phyloP scores from a whole-genome alignment of 2,113 vertebrate species.

The Brevimyrus niger region DNA sequence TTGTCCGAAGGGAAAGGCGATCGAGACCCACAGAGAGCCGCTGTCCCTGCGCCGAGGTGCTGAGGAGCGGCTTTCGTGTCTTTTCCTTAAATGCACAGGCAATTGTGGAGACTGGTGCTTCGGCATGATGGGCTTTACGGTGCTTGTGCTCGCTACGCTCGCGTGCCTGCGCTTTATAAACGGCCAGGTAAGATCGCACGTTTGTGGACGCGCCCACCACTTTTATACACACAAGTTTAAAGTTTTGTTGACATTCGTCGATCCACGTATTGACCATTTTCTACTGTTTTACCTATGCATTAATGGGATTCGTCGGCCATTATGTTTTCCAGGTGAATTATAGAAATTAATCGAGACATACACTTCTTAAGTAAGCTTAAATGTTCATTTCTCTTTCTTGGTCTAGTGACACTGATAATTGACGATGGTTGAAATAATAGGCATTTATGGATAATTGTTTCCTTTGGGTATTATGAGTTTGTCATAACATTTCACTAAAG shows the following conservation, averaged over 20 bases:
- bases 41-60: constrained; percentile 48
- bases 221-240: neutral
- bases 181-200: constrained; percentile 55
- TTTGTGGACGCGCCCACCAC: neutral
- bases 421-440: neutral
- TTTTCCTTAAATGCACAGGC: constrained; percentile 64
- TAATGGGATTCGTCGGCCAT: neutral
- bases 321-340: neutral
- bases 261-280: neutral
- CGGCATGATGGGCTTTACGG: constrained; percentile 64
- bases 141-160: constrained; percentile 58
- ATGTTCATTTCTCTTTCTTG: neutral
- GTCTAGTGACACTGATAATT: neutral
- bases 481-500: neutral
- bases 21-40: constrained; percentile 37
- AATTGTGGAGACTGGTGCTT: constrained; percentile 55
- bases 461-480: neutral
- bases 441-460: neutral
- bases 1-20: constrained; percentile 24
- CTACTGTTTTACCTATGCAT: neutral
- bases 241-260: neutral
- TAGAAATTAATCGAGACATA: neutral
- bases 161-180: constrained; percentile 50
- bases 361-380: neutral
- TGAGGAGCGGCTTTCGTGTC: constrained; percentile 50